These are phyloP conservation scores for Montipora cactus DNA, from an alignment of 64 coral and sea anemone species.

Conservation along the genomic window DNA sequence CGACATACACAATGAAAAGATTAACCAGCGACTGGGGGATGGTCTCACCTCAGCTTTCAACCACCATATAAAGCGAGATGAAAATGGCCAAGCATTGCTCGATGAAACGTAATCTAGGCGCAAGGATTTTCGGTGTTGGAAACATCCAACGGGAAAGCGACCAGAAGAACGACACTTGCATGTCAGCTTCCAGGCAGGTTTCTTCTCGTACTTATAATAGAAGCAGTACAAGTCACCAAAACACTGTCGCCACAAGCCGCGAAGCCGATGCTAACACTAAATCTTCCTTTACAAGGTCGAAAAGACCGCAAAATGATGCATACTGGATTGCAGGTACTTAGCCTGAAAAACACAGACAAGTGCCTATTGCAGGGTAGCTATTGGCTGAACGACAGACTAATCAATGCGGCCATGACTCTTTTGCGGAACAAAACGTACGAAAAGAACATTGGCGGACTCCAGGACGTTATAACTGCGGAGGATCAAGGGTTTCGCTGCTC, in stretches of 20 bases:
- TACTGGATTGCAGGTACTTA: constrained; percentile 12
- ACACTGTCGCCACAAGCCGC: no score
- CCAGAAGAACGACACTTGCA: neutral
- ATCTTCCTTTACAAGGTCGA: neutral
- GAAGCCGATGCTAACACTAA: no score
- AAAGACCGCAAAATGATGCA: neutral
- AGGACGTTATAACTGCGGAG: constrained; percentile 32
- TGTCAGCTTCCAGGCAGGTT: neutral
- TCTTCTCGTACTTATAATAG: neutral
- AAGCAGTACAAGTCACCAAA: no score
- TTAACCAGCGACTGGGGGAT: constrained; percentile 17
- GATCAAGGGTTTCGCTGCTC: constrained; percentile 10
- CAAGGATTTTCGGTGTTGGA: neutral
- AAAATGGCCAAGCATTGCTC: constrained; percentile 11
- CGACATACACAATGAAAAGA: constrained; percentile 49
- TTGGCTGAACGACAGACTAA: constrained; percentile 67
- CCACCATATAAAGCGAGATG: constrained; percentile 15
- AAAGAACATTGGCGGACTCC: constrained; percentile 34
- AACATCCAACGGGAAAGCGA: neutral
- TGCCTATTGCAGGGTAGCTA: neutral
- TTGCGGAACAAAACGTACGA: neutral
- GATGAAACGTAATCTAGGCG: neutral
- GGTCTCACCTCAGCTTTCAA: constrained; percentile 11
- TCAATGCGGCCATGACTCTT: constrained; percentile 36
- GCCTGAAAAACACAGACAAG: constrained; percentile 48